phyloP scores from a whole-genome alignment of 2,113 vertebrate species.

The Jacana jacana region DNA sequence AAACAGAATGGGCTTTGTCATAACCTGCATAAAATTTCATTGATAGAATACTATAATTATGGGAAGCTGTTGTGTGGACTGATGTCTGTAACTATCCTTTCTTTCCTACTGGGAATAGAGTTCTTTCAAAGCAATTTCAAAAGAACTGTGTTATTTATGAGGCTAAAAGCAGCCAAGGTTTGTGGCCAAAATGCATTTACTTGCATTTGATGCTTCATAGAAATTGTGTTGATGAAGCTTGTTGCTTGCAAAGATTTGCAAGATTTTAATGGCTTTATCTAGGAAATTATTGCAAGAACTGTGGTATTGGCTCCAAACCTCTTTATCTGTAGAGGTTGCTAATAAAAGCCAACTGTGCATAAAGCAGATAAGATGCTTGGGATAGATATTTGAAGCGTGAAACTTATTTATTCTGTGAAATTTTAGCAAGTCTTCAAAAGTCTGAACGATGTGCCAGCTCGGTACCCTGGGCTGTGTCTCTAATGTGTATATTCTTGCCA shows the following conservation, averaged over 20 bases:
- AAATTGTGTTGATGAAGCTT: neutral
- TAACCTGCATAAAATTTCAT: neutral
- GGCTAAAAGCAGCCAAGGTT: neutral
- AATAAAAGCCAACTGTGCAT: neutral
- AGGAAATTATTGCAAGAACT: neutral
- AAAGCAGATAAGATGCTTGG: neutral
- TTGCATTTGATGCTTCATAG: neutral
- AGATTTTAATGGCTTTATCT: neutral
- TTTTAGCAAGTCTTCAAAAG: neutral
- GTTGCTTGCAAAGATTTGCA: neutral
- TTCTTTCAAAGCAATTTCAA: neutral
- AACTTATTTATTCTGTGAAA: neutral
- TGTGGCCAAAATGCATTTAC: neutral
- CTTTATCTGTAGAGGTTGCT: neutral
- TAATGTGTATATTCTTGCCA: neutral
- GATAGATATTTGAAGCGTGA: neutral
- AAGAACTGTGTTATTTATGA: neutral
- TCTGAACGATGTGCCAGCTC: neutral
- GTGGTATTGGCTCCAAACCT: neutral
- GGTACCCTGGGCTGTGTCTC: neutral
- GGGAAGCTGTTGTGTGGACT: neutral
- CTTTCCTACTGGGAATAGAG: neutral
- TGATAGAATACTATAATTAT: neutral
- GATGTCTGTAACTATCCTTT: neutral
- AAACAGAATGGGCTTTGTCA: neutral